Conservation (phyloP, 35 echinoderm and acorn worm genomes). For the Ptychodera flava region DNA sequence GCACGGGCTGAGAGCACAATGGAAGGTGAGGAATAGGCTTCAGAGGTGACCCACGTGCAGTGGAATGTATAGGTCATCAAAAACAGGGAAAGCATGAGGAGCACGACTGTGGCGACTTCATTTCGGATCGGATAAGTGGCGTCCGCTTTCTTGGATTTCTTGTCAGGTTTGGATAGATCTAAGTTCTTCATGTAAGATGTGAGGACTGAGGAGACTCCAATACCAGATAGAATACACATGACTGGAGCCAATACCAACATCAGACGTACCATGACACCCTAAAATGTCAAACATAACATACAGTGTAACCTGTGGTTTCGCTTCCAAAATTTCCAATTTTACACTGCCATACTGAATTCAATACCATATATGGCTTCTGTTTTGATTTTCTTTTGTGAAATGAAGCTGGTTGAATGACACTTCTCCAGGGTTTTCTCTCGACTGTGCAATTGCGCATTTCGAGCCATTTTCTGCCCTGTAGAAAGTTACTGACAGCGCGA, state of each 20-base stretch:
- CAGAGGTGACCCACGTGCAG: conserved; percentile 94
- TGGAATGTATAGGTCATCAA: conserved; percentile 99
- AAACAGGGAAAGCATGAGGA: conserved; percentile 82
- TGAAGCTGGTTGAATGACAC: too few species aligned
- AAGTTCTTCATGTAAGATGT: conserved; percentile 82
- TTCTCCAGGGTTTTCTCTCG: too few species aligned
- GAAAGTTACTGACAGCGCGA: too few species aligned
- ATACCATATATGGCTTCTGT: too few species aligned
- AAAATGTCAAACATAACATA: background rate
- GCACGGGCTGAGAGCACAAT: conserved; percentile 83
- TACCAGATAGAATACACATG: conserved; percentile 98
- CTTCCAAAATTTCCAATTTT: too few species aligned
- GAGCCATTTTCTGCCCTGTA: too few species aligned
- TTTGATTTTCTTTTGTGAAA: too few species aligned
- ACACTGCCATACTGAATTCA: too few species aligned
- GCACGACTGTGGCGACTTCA: conserved; percentile 78
- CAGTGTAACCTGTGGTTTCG: too few species aligned
- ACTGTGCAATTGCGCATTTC: too few species aligned
- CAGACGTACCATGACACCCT: conserved; percentile 99
- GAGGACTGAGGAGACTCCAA: conserved; percentile 83
- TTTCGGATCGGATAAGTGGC: conserved; percentile 90
- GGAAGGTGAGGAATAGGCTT: conserved; percentile 85
- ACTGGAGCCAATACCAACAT: conserved; percentile 98
- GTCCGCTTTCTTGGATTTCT: conserved; percentile 82
- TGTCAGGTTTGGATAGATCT: conserved; percentile 77